Conservation (phyloP, 2,113 vertebrate species). For the Silurus meridionalis region DNA sequence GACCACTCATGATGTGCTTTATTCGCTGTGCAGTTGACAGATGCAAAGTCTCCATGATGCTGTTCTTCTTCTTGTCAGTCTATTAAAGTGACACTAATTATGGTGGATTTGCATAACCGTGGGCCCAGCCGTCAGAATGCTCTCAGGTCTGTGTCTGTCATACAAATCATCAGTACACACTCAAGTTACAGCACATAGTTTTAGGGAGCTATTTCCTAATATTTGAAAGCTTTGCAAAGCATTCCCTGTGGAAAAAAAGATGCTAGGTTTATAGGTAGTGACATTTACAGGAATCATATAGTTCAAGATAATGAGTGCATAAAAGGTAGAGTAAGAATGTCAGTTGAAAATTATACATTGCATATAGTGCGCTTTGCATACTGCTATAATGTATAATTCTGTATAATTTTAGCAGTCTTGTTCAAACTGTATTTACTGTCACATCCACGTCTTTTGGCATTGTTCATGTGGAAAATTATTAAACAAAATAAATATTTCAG, state of each 20-base stretch:
- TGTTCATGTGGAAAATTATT: background rate
- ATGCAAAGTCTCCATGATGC: constrained; percentile 6
- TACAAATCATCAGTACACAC: constrained; percentile 6
- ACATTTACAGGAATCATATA: background rate
- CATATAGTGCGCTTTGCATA: background rate
- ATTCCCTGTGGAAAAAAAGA: background rate
- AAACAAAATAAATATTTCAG: background rate
- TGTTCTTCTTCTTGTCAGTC: background rate
- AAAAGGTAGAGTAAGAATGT: background rate
- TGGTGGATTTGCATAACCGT: constrained; percentile 14
- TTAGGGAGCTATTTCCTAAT: background rate
- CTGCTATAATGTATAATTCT: background rate
- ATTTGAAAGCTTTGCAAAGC: background rate
- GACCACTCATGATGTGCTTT: background rate
- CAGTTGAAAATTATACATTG: background rate
- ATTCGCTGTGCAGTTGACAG: background rate
- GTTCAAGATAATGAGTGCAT: background rate
- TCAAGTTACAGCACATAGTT: background rate
- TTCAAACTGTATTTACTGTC: background rate
- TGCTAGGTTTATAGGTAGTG: background rate
- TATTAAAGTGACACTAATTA: constrained; percentile 27
- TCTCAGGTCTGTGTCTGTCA: constrained; percentile 4
- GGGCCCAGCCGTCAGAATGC: background rate
- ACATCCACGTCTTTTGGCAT: background rate
- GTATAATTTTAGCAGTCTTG: background rate